A percentile compares a stretch with the other conserved stretches of the same genome.
Evolutionary conservation across 2,113 vertebrate species (phyloP).

Genomic region (Oxyura jamaicensis): DNA sequence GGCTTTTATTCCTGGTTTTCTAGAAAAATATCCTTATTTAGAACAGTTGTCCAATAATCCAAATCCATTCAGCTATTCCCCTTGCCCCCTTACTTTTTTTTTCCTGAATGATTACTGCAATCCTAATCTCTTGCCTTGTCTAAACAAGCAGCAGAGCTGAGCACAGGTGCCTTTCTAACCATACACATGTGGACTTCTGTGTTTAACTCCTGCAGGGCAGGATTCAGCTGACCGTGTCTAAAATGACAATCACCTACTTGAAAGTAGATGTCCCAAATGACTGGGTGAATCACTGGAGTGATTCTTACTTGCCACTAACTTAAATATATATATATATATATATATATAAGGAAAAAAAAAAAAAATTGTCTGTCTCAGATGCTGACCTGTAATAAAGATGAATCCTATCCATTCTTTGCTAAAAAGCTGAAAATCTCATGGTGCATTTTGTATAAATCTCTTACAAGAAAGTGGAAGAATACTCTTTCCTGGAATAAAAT

Average conservation of each 20-base stretch:
- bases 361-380: not conserved
- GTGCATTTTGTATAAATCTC: not conserved
- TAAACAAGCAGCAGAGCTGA: not conserved
- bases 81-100: not conserved
- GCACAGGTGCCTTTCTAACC: fast-evolving
- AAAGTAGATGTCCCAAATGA: not conserved
- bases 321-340: too few relatives aligned
- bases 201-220: not conserved
- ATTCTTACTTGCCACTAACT: not conserved
- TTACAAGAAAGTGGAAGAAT: not conserved
- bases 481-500: not conserved
- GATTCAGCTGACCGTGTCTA: not conserved
- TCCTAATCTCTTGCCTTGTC: not conserved
- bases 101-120: not conserved
- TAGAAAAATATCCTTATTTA: not conserved
- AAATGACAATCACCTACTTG: not conserved
- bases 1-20: not conserved
- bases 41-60: not conserved
- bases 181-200: not conserved
- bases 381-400: not conserved
- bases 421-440: not conserved
- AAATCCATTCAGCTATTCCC: not conserved
- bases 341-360: not conserved
- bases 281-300: not conserved
- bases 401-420: not conserved